Conservation (phyloP, 1,140 invertebrate species). For the Sesamia nonagrioides region DNA sequence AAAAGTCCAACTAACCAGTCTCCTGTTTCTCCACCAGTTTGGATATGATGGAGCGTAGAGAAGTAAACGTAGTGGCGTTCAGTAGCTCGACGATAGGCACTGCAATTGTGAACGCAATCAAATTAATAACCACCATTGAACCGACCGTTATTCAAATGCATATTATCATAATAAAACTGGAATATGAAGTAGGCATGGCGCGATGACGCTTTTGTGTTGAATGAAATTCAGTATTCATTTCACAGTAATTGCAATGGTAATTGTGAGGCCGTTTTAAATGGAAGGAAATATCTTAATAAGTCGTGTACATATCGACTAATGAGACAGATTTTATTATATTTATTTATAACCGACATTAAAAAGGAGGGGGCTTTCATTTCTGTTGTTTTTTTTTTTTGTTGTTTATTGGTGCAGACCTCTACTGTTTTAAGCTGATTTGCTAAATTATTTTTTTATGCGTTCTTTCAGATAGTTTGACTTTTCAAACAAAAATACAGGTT, state of each 20-base stretch:
- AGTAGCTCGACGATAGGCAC: slow-evolving; percentile 92
- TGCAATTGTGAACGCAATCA: slow-evolving; percentile 72
- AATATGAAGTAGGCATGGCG: slow-evolving; percentile 14
- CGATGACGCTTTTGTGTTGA: background rate
- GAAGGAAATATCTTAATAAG: background rate
- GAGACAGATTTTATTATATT: no score
- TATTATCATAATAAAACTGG: slow-evolving; percentile 45
- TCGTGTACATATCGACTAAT: no score
- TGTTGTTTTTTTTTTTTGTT: no score
- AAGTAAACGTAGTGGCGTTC: slow-evolving; percentile 93
- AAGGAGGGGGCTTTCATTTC: no score
- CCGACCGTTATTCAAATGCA: slow-evolving; percentile 38
- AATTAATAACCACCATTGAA: slow-evolving; percentile 34
- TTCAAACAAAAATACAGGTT: no score
- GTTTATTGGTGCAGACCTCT: no score
- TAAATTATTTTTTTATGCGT: no score
- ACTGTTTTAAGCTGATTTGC: no score
- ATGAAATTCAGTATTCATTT: slow-evolving; percentile 18
- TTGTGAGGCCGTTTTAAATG: background rate
- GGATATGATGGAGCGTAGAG: slow-evolving; percentile 93
- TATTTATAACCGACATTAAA: no score
- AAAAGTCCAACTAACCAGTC: slow-evolving; percentile 87
- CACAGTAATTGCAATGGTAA: background rate
- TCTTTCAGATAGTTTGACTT: no score
- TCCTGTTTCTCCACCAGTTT: slow-evolving; percentile 93